Base-by-base conservation (phyloP, 2,113 vertebrate genomes). In the Rafetus swinhoei region DNA sequence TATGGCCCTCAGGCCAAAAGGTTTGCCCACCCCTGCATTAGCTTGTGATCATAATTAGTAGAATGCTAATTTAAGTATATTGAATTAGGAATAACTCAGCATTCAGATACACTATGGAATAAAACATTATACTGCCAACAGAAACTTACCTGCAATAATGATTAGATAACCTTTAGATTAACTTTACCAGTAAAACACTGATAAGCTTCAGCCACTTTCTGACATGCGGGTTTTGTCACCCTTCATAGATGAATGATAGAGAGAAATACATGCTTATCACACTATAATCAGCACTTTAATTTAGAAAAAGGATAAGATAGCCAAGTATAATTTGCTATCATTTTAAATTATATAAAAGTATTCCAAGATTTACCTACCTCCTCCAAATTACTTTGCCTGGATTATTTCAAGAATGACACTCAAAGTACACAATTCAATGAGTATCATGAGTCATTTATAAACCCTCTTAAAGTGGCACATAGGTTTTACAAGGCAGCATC, bases 141-240 rank as follows among this genome's bases (percentile, higher is more conserved):
- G 79, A 91, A 85, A 62, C 35, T 82, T 65, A 95, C 95, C 90
- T 81, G 13, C 53, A 69, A 22, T 7, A 81, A 12, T 65, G 53
- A 8, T 65, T 54, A 81, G 91, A 65, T 53, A 88, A 90, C 50
- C 50, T 60, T 92, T 72, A 50, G 22, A 85, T 92, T 72, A 89
- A 82, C 57, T 85, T 82, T 50, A 35, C 32, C 24, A 80, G 59
- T 74, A 79, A 82, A 95, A 18, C 22, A 79, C 7, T 53, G 35
- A 89, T 29, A 89, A 93, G 87, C 29, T 53, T 14, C 12, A 85
- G 53, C 45, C 7, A 80, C 11, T 94, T 85, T 79, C 53, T 91
- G 5, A 9, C 0, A 0, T n/a, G 29, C 2, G 60, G 54, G 14
- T 60, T 84, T 62, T 35, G 2, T 81, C 85, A 84, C 8, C 0